Conservation (phyloP, 1,140 invertebrate genomes). For the Drosophila pseudoananassae region DNA sequence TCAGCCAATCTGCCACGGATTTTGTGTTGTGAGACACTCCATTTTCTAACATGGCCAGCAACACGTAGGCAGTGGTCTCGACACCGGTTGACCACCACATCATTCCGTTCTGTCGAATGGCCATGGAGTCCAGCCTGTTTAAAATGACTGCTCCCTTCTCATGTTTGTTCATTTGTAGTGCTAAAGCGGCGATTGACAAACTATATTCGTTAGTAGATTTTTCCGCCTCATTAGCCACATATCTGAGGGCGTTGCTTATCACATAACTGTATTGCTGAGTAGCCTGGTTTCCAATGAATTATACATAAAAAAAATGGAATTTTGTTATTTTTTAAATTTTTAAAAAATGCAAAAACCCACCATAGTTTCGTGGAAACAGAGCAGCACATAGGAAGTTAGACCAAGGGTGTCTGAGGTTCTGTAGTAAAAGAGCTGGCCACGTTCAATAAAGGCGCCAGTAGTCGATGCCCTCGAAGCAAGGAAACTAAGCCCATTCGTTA, state of each 20-base stretch:
- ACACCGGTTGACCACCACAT: conserved; percentile 86
- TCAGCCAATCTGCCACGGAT: conserved; percentile 89
- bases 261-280: conserved; percentile 86
- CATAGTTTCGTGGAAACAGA: conserved; percentile 91
- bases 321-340: too few relatives aligned
- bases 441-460: conserved; percentile 93
- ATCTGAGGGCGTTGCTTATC: conserved; percentile 91
- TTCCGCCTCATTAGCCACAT: conserved; percentile 89
- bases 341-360: conserved; percentile 59
- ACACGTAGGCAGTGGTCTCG: conserved; percentile 91
- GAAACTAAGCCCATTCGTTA: conserved; percentile 91
- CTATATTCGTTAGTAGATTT: conserved; percentile 90
- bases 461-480: conserved; percentile 86
- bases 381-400: conserved; percentile 92
- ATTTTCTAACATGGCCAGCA: conserved; percentile 87
- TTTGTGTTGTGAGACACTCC: conserved; percentile 85
- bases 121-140: conserved; percentile 7
- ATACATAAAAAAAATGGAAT: too few relatives aligned
- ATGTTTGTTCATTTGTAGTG: conserved; percentile 90
- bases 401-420: conserved; percentile 86
- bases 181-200: conserved; percentile 90
- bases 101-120: conserved; percentile 45
- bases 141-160: conserved; percentile 20
- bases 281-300: background rate
- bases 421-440: conserved; percentile 86